Evolutionary conservation across 2,888 invertebrate genomes (phyloP).

Genomic region (Panzeria rudis): DNA sequence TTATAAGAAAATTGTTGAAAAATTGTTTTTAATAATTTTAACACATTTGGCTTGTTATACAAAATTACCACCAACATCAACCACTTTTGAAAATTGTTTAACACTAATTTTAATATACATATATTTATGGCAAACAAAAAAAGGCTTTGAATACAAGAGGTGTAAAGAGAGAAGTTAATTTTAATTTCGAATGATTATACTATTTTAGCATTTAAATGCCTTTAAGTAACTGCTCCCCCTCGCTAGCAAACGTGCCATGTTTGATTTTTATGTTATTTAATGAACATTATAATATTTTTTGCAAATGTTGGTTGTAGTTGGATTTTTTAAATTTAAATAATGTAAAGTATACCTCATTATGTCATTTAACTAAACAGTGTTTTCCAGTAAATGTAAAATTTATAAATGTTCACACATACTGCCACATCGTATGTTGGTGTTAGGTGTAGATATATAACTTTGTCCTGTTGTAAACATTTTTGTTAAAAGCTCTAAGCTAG

Average conservation of each 20-base stretch:
- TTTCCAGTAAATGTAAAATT: slow-evolving; percentile 74
- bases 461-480: background rate
- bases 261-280: slow-evolving; percentile 22
- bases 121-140: background rate
- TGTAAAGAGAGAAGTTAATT: slow-evolving; percentile 48
- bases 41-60: slow-evolving; percentile 62
- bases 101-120: slow-evolving; percentile 39
- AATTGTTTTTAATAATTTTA: slow-evolving; percentile 53
- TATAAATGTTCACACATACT: slow-evolving; percentile 75
- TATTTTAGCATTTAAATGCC: slow-evolving; percentile 59
- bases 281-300: slow-evolving; percentile 24
- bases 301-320: background rate
- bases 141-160: background rate
- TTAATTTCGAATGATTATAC: slow-evolving; percentile 61
- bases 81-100: slow-evolving; percentile 9
- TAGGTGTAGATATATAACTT: slow-evolving; percentile 16
- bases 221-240: slow-evolving; percentile 46
- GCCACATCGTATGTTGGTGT: slow-evolving; percentile 44
- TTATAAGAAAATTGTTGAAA: slow-evolving; percentile 36
- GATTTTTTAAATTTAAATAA: slow-evolving; percentile 58
- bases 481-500: too few relatives aligned
- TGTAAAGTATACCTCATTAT: slow-evolving; percentile 74
- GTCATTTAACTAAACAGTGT: slow-evolving; percentile 71
- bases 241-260: background rate
- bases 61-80: slow-evolving; percentile 63